Conservation (phyloP, 2,888 invertebrate species). For the Euplexia lucipara region DNA sequence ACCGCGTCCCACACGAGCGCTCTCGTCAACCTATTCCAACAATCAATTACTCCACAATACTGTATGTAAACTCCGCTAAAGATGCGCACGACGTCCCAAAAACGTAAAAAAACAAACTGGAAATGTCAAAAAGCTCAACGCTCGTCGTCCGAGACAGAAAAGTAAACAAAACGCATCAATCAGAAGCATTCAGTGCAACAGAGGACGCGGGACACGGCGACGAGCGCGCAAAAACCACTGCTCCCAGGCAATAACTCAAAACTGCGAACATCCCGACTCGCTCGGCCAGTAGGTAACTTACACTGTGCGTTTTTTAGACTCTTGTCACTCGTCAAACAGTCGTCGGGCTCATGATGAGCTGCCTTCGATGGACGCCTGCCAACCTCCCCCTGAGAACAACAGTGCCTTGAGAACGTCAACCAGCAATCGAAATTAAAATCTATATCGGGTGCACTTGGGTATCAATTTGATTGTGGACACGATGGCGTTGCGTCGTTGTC, state of each 20-base stretch:
- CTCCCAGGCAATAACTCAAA: constrained; percentile 86
- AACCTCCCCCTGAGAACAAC: constrained; percentile 71
- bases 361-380: constrained; percentile 89
- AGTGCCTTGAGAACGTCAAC: constrained; percentile 60
- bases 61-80: constrained; percentile 63
- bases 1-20: constrained; percentile 52
- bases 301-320: constrained; percentile 86
- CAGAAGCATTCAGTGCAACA: constrained; percentile 65
- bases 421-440: constrained; percentile 44
- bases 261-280: constrained; percentile 77
- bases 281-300: constrained; percentile 82
- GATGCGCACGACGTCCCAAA: constrained; percentile 53
- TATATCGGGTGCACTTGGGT: constrained; percentile 56
- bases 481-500: constrained; percentile 64
- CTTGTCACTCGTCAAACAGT: constrained; percentile 89
- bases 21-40: constrained; percentile 51
- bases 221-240: constrained; percentile 70
- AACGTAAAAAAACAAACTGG: constrained; percentile 65
- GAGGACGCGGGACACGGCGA: constrained; percentile 61
- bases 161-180: constrained; percentile 82
- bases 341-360: constrained; percentile 88
- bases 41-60: constrained; percentile 64
- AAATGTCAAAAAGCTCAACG: constrained; percentile 69
- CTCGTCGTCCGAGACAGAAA: constrained; percentile 69
- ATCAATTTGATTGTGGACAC: constrained; percentile 54